Conservation (phyloP, 2,113 vertebrate genomes). For the Scopus umbretta region DNA sequence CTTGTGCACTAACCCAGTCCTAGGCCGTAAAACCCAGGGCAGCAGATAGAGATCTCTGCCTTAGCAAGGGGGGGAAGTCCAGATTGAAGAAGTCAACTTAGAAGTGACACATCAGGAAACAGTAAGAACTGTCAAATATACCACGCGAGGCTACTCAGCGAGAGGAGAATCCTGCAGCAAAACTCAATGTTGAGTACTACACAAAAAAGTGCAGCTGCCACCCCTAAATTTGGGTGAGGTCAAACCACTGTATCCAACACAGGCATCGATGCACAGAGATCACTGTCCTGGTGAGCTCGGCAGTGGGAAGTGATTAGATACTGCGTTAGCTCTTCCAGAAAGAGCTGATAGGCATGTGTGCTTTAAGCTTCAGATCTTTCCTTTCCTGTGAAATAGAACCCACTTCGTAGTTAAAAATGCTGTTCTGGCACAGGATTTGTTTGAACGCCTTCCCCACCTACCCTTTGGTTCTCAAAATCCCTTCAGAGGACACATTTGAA, state of each 20-base stretch:
- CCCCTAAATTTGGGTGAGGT: background rate
- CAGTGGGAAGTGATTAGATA: background rate
- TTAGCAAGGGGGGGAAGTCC: background rate
- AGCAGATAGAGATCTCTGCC: constrained; percentile 31
- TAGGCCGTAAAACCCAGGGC: background rate
- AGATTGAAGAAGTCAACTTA: background rate
- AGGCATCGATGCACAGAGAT: background rate
- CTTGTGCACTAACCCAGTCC: constrained; percentile 34
- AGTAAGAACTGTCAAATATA: background rate
- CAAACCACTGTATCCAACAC: background rate
- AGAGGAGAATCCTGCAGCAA: background rate
- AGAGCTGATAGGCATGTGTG: background rate
- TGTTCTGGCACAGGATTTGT: background rate
- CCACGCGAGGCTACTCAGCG: background rate
- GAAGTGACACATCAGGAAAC: background rate
- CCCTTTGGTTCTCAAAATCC: background rate
- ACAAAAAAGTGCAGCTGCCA: background rate
- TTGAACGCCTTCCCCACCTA: background rate
- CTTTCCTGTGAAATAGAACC: background rate
- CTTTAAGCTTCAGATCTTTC: constrained; percentile 13
- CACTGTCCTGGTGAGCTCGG: background rate
- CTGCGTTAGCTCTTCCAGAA: background rate
- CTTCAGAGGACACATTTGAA: background rate
- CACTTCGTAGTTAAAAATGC: constrained; percentile 8
- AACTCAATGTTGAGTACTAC: background rate